Base-by-base conservation (phyloP, 2,113 vertebrate species). In the Excalfactoria chinensis region DNA sequence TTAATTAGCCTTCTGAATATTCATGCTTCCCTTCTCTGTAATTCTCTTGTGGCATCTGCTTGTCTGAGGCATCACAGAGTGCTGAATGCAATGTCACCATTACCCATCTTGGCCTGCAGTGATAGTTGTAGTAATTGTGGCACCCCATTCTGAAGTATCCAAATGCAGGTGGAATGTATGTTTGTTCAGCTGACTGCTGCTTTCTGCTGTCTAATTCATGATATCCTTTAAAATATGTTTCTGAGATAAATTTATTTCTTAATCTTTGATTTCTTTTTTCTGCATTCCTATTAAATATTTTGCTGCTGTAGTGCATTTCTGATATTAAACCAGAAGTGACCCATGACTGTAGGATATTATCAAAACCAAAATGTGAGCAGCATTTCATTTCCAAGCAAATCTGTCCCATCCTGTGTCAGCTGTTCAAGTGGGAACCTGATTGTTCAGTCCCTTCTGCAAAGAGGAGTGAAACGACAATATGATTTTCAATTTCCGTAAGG, bases 1-100 rank as follows among this genome's bases (percentile, higher is more conserved):
- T 97, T 95, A 95, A 96, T 94, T 93, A 92, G 78, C 23, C 40
- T 69, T 78, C 76, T 94, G 94, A 93, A 95, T 95, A 95, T 96
- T 96, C 91, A 95, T 79, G 9, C 2, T 59, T 79, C 48, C 66
- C 43, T 77, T 59, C 56, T 93, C 67, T 93, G 74, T 62, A 93
- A 55, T 80, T 93, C 74, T 86, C 28, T 81, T 73, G 56, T 77
- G 94, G 51, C 70, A 59, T 70, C 51, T 35, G 4, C 69, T 88
- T 77, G n/a, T 84, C 44, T 79, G 85, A 91, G 64, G 82, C 91
- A 84, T 93, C 82, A 69, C 79, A 6, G 9, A 66, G 88, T 62
- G 8, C 82, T 88, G 82, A 55, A 51, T 90, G 89, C 64, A 58
- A 14, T 62, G 55, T 19, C 26, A 32, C 48, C 67, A 2, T 23